Conservation (phyloP, 2,797 vertebrate species). For the Chiropotes sagulatus region DNA sequence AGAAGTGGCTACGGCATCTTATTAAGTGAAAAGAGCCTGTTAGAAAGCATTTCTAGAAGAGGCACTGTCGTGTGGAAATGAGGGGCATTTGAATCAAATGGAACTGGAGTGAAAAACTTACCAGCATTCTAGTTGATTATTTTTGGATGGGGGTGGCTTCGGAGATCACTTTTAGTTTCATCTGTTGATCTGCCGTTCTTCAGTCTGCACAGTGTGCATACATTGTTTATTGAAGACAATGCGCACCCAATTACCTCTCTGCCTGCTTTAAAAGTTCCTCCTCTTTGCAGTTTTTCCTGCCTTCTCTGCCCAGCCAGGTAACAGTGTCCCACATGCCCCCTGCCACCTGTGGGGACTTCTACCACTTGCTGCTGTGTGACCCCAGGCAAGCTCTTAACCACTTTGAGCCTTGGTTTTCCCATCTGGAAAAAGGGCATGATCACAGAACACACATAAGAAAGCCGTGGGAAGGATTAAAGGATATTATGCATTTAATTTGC, state of each 20-base stretch:
- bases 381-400: background rate
- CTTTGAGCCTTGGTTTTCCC: background rate
- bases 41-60: background rate
- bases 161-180: background rate
- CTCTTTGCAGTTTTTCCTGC: background rate
- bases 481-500: background rate
- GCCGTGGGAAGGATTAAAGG: background rate
- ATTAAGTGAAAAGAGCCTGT: background rate
- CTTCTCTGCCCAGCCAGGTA: background rate
- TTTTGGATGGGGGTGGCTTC: background rate
- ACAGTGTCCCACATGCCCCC: background rate
- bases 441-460: background rate
- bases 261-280: background rate
- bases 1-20: background rate
- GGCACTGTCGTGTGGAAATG: accelerated
- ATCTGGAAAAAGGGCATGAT: background rate
- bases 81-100: background rate
- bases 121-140: background rate
- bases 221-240: background rate
- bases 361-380: background rate
- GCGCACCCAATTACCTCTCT: background rate
- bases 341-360: background rate
- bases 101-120: background rate
- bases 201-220: accelerated
- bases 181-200: background rate